Percentiles rank a stretch among this genome's conserved stretches.
phyloP scores from a whole-genome alignment of 2,113 vertebrate genomes.

The Otis tarda region DNA sequence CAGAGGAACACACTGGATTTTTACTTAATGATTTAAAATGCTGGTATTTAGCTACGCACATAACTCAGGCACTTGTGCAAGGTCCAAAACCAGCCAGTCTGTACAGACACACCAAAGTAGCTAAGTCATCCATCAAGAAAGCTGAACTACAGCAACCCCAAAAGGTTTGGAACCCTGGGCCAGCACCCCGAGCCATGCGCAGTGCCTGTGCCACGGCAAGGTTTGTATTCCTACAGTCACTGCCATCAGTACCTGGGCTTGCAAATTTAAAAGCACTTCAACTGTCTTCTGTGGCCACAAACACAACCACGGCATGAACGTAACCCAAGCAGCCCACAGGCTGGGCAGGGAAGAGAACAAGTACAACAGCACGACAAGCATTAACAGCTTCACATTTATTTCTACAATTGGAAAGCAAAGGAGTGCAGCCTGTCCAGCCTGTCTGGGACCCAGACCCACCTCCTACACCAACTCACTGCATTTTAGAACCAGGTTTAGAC shows the following conservation, averaged over 20 bases:
- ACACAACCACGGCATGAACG: not conserved
- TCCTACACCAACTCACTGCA: not conserved
- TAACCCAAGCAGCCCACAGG: not conserved
- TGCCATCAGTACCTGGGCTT: not conserved
- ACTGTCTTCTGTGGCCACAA: not conserved
- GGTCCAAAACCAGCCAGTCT: not conserved
- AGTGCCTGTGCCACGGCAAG: too few relatives aligned
- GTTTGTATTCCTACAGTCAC: not conserved
- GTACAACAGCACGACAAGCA: rapidly evolving
- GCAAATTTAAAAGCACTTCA: not conserved
- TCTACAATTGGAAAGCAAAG: not conserved
- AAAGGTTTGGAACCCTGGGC: not conserved
- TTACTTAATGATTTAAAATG: not conserved
- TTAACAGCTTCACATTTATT: not conserved
- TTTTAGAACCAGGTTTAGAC: not conserved
- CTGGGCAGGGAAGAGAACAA: not conserved
- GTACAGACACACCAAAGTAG: not conserved
- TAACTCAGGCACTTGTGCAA: not conserved
- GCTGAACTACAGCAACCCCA: not conserved
- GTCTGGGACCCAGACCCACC: not conserved
- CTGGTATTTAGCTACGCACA: not conserved
- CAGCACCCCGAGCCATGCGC: not conserved
- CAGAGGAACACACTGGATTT: not conserved
- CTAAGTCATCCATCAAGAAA: rapidly evolving
- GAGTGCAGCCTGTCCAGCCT: not conserved